These are phyloP conservation scores for Meliscaeva auricollis DNA, from an alignment of 2,888 invertebrate genomes.

Conservation along the genomic window DNA sequence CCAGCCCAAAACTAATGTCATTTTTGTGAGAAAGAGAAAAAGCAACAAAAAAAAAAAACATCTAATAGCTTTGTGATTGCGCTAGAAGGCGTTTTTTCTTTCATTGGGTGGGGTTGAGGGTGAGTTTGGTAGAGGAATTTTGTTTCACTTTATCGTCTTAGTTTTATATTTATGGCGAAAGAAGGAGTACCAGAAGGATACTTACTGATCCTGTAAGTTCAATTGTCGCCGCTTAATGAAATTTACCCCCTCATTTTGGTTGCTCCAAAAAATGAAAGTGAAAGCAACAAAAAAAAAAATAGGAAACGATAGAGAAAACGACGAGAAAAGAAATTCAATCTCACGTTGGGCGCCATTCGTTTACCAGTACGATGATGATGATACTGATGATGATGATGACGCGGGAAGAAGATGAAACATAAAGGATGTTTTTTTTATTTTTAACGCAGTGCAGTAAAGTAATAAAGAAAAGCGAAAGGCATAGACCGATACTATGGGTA, in stretches of 20 bases:
- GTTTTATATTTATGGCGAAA: slow-evolving; percentile 69
- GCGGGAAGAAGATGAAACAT: slow-evolving; percentile 47
- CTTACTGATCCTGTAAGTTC: slow-evolving; percentile 71
- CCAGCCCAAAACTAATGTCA: slow-evolving; percentile 59
- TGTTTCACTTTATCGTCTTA: slow-evolving; percentile 63
- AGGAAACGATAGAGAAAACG: neutral
- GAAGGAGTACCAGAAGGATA: slow-evolving; percentile 40
- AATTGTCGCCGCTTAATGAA: slow-evolving; percentile 76
- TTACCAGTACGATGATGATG: slow-evolving; percentile 5
- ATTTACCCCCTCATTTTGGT: slow-evolving; percentile 57
- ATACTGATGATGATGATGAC: slow-evolving; percentile 24
- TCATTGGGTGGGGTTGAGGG: neutral
- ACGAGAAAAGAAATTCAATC: slow-evolving; percentile 67
- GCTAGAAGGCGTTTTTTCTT: slow-evolving; percentile 16
- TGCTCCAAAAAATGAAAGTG: slow-evolving; percentile 14
- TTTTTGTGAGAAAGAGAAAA: slow-evolving; percentile 7
- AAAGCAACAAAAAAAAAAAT: slow-evolving; percentile 4
- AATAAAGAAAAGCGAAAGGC: slow-evolving; percentile 65
- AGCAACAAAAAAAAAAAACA: slow-evolving; percentile 3
- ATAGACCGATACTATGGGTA: slow-evolving; percentile 23
- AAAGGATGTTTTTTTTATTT: slow-evolving; percentile 45
- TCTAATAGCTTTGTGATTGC: slow-evolving; percentile 71
- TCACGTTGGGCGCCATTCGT: slow-evolving; percentile 30
- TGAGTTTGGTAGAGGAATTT: slow-evolving; percentile 4
- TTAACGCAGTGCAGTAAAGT: slow-evolving; percentile 52